These are phyloP conservation scores for Phalera bucephala DNA, from an alignment of 2,888 invertebrate genomes.

Conservation along the genomic window DNA sequence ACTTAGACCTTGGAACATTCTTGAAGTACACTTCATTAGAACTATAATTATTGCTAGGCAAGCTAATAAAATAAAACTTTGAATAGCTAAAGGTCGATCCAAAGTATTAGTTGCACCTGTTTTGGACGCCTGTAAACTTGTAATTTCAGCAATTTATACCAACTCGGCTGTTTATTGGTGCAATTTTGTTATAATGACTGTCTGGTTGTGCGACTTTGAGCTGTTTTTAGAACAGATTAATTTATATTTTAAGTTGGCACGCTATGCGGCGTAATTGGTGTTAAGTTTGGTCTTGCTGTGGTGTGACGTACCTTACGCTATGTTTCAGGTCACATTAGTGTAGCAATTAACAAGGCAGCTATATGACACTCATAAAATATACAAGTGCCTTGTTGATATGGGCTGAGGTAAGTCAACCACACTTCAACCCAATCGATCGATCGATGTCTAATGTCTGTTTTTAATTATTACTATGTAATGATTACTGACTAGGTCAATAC, in stretches of 20 bases:
- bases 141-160: slow-evolving; percentile 1
- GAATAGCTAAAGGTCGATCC: not conserved
- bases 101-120: not conserved
- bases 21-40: too few relatives aligned
- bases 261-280: not conserved
- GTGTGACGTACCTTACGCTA: too few relatives aligned
- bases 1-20: not conserved
- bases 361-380: too few relatives aligned
- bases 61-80: slow-evolving; percentile 1
- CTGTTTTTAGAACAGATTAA: not conserved
- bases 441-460: too few relatives aligned
- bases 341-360: too few relatives aligned
- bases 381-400: too few relatives aligned
- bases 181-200: slow-evolving; percentile 1
- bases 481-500: too few relatives aligned
- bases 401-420: too few relatives aligned
- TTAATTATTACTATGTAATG: too few relatives aligned
- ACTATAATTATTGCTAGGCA: not conserved
- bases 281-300: too few relatives aligned
- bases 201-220: not conserved
- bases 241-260: not conserved
- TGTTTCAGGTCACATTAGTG: too few relatives aligned
- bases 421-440: too few relatives aligned
- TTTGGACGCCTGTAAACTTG: not conserved
- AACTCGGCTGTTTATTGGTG: not conserved